These are phyloP conservation scores for Callipepla squamata DNA, from an alignment of 2,113 vertebrate species.

Conservation along the genomic window DNA sequence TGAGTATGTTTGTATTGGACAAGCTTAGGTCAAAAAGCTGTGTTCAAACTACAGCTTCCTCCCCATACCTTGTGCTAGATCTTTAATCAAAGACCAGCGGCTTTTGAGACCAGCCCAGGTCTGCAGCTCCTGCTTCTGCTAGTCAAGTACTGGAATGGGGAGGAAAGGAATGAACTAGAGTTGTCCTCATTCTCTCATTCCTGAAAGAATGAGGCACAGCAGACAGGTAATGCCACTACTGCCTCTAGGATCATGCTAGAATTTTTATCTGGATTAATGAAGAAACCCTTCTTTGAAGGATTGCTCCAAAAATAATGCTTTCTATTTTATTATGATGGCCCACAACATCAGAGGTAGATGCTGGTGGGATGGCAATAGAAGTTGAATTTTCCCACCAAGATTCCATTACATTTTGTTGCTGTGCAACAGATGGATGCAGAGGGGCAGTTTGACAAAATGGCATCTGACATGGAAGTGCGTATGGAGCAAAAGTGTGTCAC, in stretches of 20 bases:
- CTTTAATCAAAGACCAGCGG: not conserved
- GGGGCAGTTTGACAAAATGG: no score
- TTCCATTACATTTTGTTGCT: no score
- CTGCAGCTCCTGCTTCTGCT: not conserved
- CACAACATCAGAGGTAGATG: no score
- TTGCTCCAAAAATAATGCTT: no score
- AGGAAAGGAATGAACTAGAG: not conserved
- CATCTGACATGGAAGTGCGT: no score
- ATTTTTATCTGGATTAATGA: not conserved
- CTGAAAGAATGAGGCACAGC: not conserved
- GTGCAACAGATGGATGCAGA: no score
- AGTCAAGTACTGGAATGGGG: rapidly evolving
- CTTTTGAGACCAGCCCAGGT: not conserved
- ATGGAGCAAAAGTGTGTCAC: no score
- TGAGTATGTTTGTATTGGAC: not conserved
- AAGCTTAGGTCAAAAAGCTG: not conserved
- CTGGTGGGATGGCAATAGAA: no score
- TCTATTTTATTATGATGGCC: no score
- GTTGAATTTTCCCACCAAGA: no score
- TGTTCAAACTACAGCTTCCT: not conserved
- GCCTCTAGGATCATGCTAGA: not conserved
- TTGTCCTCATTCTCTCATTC: not conserved
- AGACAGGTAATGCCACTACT: not conserved
- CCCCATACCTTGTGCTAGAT: not conserved
- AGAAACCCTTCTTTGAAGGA: not conserved